Conservation (phyloP, 2,888 invertebrate genomes). For the Allygus modestus region DNA sequence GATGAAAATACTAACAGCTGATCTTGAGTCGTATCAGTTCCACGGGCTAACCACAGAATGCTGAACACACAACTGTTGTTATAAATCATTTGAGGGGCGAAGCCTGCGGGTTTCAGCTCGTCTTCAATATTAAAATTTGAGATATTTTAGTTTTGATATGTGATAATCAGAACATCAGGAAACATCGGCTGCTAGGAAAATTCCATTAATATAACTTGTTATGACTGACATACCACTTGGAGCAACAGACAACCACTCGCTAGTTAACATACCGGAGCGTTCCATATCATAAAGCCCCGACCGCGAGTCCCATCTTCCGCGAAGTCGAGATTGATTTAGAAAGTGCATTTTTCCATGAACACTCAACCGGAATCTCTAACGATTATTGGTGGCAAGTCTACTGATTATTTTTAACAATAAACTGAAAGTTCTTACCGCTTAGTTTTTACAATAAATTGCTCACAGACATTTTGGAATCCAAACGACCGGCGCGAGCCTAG, state of each 20-base stretch:
- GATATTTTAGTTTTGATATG: no score
- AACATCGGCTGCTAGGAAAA: no score
- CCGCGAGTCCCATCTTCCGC: constrained; percentile 2
- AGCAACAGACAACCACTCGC: neutral
- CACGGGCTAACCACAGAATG: no score
- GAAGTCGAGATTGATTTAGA: constrained; percentile 20
- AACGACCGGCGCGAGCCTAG: constrained; percentile 17
- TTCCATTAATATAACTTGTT: no score
- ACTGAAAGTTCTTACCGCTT: constrained; percentile 35
- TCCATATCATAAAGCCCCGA: constrained; percentile 12
- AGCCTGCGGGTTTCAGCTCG: no score
- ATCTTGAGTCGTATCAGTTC: no score
- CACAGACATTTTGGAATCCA: constrained; percentile 33
- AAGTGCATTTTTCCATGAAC: constrained; percentile 42
- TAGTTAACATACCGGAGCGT: neutral
- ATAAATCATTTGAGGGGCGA: no score
- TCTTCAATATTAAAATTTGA: no score
- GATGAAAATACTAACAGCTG: no score
- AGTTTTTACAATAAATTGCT: neutral
- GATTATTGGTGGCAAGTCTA: constrained; percentile 24
- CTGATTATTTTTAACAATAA: constrained; percentile 48
- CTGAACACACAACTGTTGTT: no score
- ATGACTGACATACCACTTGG: neutral
- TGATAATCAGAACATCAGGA: no score
- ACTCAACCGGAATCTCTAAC: constrained; percentile 3